Percentiles rank a stretch among this genome's conserved stretches.
phyloP scores from a whole-genome alignment of 2,113 vertebrate species.

The Cervus canadensis region DNA sequence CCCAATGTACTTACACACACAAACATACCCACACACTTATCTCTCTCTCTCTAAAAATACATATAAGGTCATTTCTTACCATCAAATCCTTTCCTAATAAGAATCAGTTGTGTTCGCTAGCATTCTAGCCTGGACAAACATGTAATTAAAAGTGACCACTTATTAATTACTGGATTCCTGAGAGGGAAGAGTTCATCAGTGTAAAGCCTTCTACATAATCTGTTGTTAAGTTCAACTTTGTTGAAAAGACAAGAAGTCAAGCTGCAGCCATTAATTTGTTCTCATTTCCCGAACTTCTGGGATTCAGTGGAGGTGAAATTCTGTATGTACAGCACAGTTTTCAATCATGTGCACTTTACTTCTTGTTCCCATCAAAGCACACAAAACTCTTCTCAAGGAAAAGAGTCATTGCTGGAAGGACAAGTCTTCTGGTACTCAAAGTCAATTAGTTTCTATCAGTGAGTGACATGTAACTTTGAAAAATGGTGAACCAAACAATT shows the following conservation, averaged over 20 bases:
- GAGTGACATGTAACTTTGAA: neutral
- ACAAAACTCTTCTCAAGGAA: neutral
- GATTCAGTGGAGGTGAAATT: neutral
- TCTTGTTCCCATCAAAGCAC: neutral
- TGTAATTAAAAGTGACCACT: neutral
- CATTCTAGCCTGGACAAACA: neutral
- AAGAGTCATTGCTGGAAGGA: neutral
- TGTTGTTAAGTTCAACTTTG: neutral
- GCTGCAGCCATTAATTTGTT: neutral
- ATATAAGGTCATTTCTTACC: neutral
- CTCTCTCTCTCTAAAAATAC: neutral
- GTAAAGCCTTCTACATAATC: neutral
- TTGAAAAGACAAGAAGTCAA: conserved; percentile 18
- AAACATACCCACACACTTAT: neutral
- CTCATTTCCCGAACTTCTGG: neutral
- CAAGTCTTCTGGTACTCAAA: neutral
- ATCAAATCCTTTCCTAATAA: neutral
- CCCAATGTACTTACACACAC: neutral
- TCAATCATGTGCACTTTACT: neutral
- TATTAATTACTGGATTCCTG: neutral
- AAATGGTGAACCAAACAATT: neutral
- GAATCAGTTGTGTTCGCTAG: neutral
- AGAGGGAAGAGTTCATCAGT: neutral
- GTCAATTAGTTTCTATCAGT: conserved; percentile 1
- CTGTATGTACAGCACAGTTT: neutral